A percentile compares a stretch with the other conserved stretches of the same genome.
phyloP scores from a whole-genome alignment of 2,888 invertebrate species.

The Platycheirus albimanus region DNA sequence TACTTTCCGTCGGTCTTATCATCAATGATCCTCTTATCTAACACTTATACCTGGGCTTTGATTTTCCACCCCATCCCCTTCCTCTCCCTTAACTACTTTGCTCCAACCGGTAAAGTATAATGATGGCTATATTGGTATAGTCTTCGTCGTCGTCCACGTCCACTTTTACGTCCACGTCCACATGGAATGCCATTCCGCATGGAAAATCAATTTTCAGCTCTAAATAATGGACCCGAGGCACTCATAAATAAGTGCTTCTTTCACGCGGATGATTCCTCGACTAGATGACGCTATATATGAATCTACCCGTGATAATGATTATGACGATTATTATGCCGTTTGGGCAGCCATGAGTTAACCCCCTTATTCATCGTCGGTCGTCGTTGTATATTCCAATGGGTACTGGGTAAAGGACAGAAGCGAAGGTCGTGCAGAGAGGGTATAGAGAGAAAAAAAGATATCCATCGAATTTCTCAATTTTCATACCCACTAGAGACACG shows the following conservation, averaged over 20 bases:
- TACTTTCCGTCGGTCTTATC: conserved; percentile 53
- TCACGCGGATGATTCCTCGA: conserved; percentile 52
- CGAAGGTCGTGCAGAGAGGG: conserved; percentile 38
- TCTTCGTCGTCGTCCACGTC: not conserved
- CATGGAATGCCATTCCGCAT: conserved; percentile 45
- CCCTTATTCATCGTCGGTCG: not conserved
- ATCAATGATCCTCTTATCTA: conserved; percentile 69
- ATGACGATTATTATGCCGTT: conserved; percentile 41
- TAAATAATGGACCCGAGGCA: conserved; percentile 63
- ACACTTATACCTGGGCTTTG: conserved; percentile 52
- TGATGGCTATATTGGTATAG: not conserved
- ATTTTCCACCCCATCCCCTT: not conserved
- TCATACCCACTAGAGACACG: conserved; percentile 49
- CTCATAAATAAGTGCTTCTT: conserved; percentile 67
- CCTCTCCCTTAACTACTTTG: not conserved
- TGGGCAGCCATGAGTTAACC: conserved; percentile 36
- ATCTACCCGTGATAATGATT: conserved; percentile 38
- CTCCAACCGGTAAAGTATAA: not conserved
- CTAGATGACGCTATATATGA: conserved; percentile 22
- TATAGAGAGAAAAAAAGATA: conserved; percentile 43
- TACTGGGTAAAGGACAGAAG: conserved; percentile 16
- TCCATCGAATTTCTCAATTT: conserved; percentile 66
- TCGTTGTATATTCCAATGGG: too few relatives aligned
- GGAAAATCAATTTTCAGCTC: conserved; percentile 63
- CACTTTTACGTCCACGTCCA: too few relatives aligned